Percentiles rank a stretch among this genome's conserved stretches.
Evolutionary conservation across 2,888 invertebrate species (phyloP).

Genomic region (Papilio protenor): DNA sequence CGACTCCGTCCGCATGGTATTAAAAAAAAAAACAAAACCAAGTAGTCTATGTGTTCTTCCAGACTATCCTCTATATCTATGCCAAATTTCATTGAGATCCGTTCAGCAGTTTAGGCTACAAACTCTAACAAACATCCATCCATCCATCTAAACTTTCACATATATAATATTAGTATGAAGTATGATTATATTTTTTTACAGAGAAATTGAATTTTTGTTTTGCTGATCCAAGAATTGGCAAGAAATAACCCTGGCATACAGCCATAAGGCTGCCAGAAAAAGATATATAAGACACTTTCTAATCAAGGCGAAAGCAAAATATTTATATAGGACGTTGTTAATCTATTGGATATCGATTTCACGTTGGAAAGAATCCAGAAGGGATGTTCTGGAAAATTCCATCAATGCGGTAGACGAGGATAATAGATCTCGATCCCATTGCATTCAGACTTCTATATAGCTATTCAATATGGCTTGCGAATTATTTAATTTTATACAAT

Average conservation of each 20-base stretch:
- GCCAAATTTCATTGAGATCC: too few relatives aligned
- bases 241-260: background rate
- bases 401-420: constrained; percentile 45
- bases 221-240: background rate
- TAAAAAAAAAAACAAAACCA: too few relatives aligned
- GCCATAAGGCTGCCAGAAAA: constrained; percentile 17
- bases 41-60: too few relatives aligned
- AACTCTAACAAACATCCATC: too few relatives aligned
- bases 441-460: constrained; percentile 12
- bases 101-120: too few relatives aligned
- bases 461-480: constrained; percentile 16
- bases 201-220: background rate
- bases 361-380: constrained; percentile 52
- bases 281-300: constrained; percentile 20
- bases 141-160: too few relatives aligned
- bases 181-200: background rate
- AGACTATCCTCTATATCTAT: too few relatives aligned
- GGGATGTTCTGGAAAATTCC: constrained; percentile 44
- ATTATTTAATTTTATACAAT: constrained; percentile 29
- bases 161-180: too few relatives aligned
- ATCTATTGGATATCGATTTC: constrained; percentile 50
- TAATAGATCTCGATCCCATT: constrained; percentile 37
- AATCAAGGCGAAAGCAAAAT: constrained; percentile 40
- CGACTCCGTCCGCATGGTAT: too few relatives aligned
- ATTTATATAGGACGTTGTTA: constrained; percentile 25